These are phyloP conservation scores for Ennomos erosarius DNA, from an alignment of 2,888 invertebrate genomes.

Conservation along the genomic window DNA sequence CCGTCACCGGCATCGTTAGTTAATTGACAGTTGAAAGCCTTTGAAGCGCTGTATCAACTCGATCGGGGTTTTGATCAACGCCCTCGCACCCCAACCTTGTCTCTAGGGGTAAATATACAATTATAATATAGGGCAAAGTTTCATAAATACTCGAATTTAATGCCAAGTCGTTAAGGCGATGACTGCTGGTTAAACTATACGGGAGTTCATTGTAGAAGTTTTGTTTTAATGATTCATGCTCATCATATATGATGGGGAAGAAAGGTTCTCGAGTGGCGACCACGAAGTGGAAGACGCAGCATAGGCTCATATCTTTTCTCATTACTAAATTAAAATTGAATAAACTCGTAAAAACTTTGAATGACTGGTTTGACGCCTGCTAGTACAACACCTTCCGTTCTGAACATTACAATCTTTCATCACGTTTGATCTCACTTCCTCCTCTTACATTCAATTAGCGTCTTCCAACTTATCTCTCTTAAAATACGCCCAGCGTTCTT, in stretches of 20 bases:
- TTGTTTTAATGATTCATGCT: too few relatives aligned
- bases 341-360: slow-evolving; percentile 37
- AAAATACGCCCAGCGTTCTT: slow-evolving; percentile 14
- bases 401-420: slow-evolving; percentile 2
- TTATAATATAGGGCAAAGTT: slow-evolving; percentile 42
- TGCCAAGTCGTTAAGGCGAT: slow-evolving; percentile 38
- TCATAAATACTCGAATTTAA: slow-evolving; percentile 44
- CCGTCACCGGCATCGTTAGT: slow-evolving; percentile 23
- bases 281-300: neutral
- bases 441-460: slow-evolving; percentile 30
- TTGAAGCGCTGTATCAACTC: slow-evolving; percentile 34
- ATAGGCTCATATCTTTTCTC: neutral
- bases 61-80: slow-evolving; percentile 33
- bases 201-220: neutral
- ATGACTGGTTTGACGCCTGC: slow-evolving; percentile 42
- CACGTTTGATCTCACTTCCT: slow-evolving; percentile 3
- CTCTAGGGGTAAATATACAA: slow-evolving; percentile 22
- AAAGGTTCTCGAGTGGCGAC: neutral
- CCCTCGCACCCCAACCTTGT: neutral
- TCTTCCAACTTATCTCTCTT: slow-evolving; percentile 6
- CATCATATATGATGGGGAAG: too few relatives aligned
- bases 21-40: slow-evolving; percentile 30
- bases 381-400: slow-evolving; percentile 15
- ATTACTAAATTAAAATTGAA: slow-evolving; percentile 38
- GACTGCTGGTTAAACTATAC: slow-evolving; percentile 14